Base-by-base conservation (phyloP, 2,888 invertebrate genomes). In the Clusia tigrina region DNA sequence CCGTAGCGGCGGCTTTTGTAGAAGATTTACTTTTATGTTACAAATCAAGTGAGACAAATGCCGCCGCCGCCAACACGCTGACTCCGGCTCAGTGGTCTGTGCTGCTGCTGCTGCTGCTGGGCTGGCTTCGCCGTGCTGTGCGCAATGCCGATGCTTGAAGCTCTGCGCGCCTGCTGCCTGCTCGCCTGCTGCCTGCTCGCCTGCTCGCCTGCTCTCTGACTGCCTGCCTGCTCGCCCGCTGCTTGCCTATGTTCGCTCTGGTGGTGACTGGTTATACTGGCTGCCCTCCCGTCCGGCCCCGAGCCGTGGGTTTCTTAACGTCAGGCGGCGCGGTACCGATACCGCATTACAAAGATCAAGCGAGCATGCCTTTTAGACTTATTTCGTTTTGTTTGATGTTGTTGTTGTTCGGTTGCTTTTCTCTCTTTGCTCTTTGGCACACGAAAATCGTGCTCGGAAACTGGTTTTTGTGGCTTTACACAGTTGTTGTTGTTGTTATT, bases 11-110 rank as follows among this genome's bases (percentile, higher is more conserved):
- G 74, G 74, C 71, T n/a, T 72, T 74, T 74, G 72, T 62, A 67
- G 66, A 67, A 68, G 12, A 55, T 70, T 74, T 70, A 60, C 74
- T 74, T 74, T 74, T 72, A 74, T 73, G 75, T 71, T 73, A 73
- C 75, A 74, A 74, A 74, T 74, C 72, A 74, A 74, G 74, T 73
- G 74, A 71, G 71, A 71, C 73, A 72, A 74, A 73, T 65, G 73
- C 69, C 74, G 71, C 70, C 74, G 51, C 20, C 26, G 32, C 17
- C 51, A 26, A 6, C 48, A 6, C 37, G 32, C 10, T 24, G 20
- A 17, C 24, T 20, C 6, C 26, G 48, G 67, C 56, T 9, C 32
- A 32, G 12, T 12, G 6, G 12, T 32, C 6, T 12, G 12, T 9
- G n/a, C 42, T n/a, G 42, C 42, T 10, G 42, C 42, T 6, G 42